Conservation (phyloP, 2,888 invertebrate species). For the Pyrgus malvae region DNA sequence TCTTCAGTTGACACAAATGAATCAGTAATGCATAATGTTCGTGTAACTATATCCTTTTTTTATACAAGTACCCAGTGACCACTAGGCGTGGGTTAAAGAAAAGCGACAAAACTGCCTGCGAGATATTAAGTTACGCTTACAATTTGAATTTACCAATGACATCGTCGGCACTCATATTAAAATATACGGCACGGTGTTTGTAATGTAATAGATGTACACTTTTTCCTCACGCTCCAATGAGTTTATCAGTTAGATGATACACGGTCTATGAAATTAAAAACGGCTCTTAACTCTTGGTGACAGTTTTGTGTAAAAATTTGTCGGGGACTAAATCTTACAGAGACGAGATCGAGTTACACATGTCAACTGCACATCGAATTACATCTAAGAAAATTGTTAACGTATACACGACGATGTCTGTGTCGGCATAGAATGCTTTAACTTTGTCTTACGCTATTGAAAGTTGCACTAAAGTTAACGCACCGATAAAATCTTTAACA, state of each 20-base stretch:
- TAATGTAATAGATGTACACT: constrained; percentile 66
- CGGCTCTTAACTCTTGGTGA: constrained; percentile 58
- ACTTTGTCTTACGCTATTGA: constrained; percentile 1
- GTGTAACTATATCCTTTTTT: constrained; percentile 54
- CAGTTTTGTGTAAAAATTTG: constrained; percentile 61
- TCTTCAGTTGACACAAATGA: constrained; percentile 34
- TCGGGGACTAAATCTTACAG: constrained; percentile 35
- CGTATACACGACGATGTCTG: not conserved
- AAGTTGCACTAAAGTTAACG: not conserved
- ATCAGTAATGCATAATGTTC: constrained; percentile 19
- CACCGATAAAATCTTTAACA: constrained; percentile 5
- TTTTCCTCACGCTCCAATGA: constrained; percentile 59
- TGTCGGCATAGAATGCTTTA: constrained; percentile 3
- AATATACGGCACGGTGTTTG: constrained; percentile 67
- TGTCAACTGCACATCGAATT: constrained; percentile 35
- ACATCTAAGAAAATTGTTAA: constrained; percentile 23
- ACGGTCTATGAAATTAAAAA: constrained; percentile 62
- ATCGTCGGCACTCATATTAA: constrained; percentile 64
- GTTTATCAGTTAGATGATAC: constrained; percentile 58
- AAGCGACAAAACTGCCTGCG: constrained; percentile 43
- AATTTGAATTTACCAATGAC: constrained; percentile 71
- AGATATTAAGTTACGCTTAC: constrained; percentile 62
- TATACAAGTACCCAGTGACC: constrained; percentile 50
- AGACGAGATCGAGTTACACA: constrained; percentile 34
- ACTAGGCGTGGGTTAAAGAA: constrained; percentile 49